phyloP scores from a whole-genome alignment of 2,888 invertebrate genomes.

The Drosophila pseudotalamancana region DNA sequence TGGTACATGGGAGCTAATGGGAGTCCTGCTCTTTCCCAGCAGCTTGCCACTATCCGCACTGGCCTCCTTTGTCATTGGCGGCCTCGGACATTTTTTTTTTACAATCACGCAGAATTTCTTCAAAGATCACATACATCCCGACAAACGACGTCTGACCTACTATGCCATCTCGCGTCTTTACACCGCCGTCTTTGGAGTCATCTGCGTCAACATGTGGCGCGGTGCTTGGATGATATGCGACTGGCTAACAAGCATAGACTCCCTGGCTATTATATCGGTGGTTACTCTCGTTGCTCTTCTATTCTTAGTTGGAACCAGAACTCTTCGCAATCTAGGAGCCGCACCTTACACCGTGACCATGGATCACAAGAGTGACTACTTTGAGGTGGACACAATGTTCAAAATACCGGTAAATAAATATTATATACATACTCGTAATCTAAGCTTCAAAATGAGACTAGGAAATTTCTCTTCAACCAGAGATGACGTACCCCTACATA shows the following conservation, averaged over 20 bases:
- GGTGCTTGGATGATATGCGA: slow-evolving; percentile 92
- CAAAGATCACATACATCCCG: slow-evolving; percentile 87
- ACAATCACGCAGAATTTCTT: slow-evolving; percentile 88
- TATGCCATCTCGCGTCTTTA: slow-evolving; percentile 90
- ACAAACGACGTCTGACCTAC: slow-evolving; percentile 88
- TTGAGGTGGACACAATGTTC: slow-evolving; percentile 94
- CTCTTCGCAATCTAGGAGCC: slow-evolving; percentile 91
- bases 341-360: slow-evolving; percentile 92
- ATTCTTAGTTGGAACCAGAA: slow-evolving; percentile 88
- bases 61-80: slow-evolving; percentile 89
- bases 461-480: no score
- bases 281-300: slow-evolving; percentile 88
- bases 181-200: slow-evolving; percentile 90
- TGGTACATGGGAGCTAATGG: slow-evolving; percentile 93
- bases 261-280: slow-evolving; percentile 85
- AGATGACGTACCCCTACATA: no score
- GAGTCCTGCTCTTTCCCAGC: slow-evolving; percentile 88
- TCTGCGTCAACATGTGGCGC: slow-evolving; percentile 95
- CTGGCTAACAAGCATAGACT: slow-evolving; percentile 87
- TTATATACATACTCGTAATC: no score
- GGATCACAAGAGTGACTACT: slow-evolving; percentile 91
- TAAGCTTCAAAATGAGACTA: no score
- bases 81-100: slow-evolving; percentile 89
- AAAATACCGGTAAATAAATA: slow-evolving; percentile 89
- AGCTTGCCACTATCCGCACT: slow-evolving; percentile 87